A percentile compares a stretch with the other conserved stretches of the same genome.
These are phyloP conservation scores for rat (Rattus norvegicus) DNA, from an alignment of 2,113 vertebrate genomes.

Conservation along the genomic window GRCr8 NC_086021.1:61050501-61051000, in stretches of 20 bases:
- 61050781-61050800: background rate
- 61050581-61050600: background rate
- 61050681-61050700: background rate
- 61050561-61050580: rapidly evolving
- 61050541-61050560: background rate
- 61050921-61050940: background rate
- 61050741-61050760: background rate
- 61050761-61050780: too few species aligned
- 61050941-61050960: too few species aligned
- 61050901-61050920: background rate
- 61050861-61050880: background rate
- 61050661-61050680: background rate
- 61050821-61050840: background rate
- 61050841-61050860: background rate
- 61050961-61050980: too few species aligned
- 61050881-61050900: background rate
- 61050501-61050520: background rate
- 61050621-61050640: background rate
- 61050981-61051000: too few species aligned
- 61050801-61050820: background rate
- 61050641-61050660: background rate
- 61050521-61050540: background rate
- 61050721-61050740: background rate
- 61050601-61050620: background rate
- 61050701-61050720: background rate